A percentile compares a stretch with the other conserved stretches of the same genome.
Evolutionary conservation across 2,888 invertebrate species (phyloP).

Genomic region (Dioctria linearis): DNA sequence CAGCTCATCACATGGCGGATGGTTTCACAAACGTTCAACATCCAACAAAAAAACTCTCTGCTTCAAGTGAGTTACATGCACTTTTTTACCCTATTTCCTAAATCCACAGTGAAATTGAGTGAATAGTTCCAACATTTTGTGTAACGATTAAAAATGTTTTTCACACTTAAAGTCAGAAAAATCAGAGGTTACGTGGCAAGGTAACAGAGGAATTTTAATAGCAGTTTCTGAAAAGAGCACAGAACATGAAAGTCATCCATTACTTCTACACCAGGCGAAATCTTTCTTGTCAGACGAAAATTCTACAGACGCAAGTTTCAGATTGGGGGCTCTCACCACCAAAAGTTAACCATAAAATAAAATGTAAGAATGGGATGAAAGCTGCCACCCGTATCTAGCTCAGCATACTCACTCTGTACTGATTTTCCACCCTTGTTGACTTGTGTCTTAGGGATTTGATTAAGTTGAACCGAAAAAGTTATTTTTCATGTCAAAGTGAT

Average conservation of each 20-base stretch:
- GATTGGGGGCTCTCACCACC: not conserved
- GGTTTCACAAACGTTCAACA: not conserved
- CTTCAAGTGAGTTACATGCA: not conserved
- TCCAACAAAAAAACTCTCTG: not conserved
- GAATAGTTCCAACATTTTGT: conserved; percentile 25
- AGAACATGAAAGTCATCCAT: conserved; percentile 48
- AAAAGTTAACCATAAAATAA: conserved; percentile 22
- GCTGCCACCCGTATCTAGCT: not conserved
- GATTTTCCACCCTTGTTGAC: conserved; percentile 43
- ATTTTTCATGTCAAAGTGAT: conserved; percentile 51
- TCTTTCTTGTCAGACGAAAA: conserved; percentile 34
- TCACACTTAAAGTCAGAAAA: conserved; percentile 4
- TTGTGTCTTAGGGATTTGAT: conserved; percentile 38
- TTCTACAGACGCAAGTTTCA: not conserved
- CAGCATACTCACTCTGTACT: conserved; percentile 21
- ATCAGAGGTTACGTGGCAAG: conserved; percentile 8
- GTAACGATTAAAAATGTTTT: conserved; percentile 28
- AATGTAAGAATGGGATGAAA: conserved; percentile 3
- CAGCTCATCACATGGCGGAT: not conserved
- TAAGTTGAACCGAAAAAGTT: conserved; percentile 44
- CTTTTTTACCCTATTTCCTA: not conserved
- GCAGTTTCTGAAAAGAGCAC: not conserved
- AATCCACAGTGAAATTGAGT: conserved; percentile 9
- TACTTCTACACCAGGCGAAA: conserved; percentile 44
- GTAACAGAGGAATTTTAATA: conserved; percentile 42